These are phyloP conservation scores for Eulithis testata DNA, from an alignment of 2,888 invertebrate genomes.

Conservation along the genomic window DNA sequence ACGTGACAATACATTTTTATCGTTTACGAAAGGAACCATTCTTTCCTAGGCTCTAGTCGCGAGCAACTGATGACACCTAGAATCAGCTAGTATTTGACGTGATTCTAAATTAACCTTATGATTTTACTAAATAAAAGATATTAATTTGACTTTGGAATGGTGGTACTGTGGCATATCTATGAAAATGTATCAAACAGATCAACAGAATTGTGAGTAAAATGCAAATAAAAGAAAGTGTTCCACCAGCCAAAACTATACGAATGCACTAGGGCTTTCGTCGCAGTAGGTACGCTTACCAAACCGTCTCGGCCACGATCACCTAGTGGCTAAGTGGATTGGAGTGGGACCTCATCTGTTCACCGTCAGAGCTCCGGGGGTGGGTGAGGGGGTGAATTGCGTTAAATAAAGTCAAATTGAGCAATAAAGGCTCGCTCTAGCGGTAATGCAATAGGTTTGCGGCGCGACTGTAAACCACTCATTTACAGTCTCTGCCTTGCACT, in stretches of 20 bases:
- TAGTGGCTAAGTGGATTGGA: slow-evolving; percentile 82
- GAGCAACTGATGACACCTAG: too few species aligned
- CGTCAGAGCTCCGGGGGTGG: slow-evolving; percentile 62
- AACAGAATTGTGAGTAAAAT: too few species aligned
- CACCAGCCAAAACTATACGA: neutral
- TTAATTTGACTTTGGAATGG: too few species aligned
- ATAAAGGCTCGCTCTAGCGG: slow-evolving; percentile 80
- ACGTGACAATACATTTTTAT: too few species aligned
- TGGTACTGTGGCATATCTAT: too few species aligned
- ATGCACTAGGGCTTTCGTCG: slow-evolving; percentile 43
- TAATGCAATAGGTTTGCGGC: slow-evolving; percentile 76
- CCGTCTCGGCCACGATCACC: slow-evolving; percentile 62
- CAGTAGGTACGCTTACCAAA: slow-evolving; percentile 54
- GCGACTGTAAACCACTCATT: slow-evolving; percentile 72
- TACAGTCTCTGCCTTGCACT: slow-evolving; percentile 38
- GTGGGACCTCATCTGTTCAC: slow-evolving; percentile 82
- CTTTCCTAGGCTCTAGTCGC: too few species aligned
- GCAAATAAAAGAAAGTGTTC: neutral
- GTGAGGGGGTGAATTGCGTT: slow-evolving; percentile 66
- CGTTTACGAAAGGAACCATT: too few species aligned
- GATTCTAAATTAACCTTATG: too few species aligned
- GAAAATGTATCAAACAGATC: too few species aligned
- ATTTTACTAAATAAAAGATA: too few species aligned
- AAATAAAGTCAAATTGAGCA: slow-evolving; percentile 85
- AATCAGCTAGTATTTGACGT: too few species aligned